These are phyloP conservation scores for Holcopasites calliopsidis DNA, from an alignment of 1,140 invertebrate species.

Conservation along the genomic window DNA sequence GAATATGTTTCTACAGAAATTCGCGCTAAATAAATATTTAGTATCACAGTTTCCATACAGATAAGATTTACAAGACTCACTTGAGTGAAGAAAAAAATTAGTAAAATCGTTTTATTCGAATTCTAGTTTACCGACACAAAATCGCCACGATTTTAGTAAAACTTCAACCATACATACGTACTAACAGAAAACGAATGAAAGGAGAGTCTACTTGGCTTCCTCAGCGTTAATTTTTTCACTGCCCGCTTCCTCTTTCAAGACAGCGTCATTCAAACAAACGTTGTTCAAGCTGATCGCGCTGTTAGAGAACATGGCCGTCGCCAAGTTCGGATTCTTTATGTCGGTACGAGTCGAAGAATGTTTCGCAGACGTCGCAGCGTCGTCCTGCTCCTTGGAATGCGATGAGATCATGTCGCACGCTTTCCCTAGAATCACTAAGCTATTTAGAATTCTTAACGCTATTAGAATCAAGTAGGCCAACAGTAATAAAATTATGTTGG, in stretches of 20 bases:
- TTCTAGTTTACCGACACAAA: not conserved
- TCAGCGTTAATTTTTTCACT: not conserved
- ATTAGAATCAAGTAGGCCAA: slow-evolving; percentile 90
- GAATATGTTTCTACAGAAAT: not conserved
- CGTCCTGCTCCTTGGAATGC: slow-evolving; percentile 80
- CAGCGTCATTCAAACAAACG: slow-evolving; percentile 87
- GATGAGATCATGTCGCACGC: slow-evolving; percentile 92
- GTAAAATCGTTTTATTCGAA: not conserved
- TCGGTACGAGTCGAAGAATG: slow-evolving; percentile 17
- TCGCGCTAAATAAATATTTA: slow-evolving; percentile 2
- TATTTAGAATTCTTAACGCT: slow-evolving; percentile 91
- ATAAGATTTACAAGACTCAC: not conserved
- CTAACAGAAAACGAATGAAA: not conserved
- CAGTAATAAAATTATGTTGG: slow-evolving; percentile 86
- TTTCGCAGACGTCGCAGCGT: slow-evolving; percentile 34
- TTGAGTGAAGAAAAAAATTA: too few relatives aligned
- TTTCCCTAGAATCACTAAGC: slow-evolving; percentile 92
- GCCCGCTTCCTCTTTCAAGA: slow-evolving; percentile 65
- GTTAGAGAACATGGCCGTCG: slow-evolving; percentile 91
- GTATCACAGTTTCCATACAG: not conserved
- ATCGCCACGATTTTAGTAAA: not conserved
- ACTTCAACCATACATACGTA: not conserved
- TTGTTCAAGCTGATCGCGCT: slow-evolving; percentile 93
- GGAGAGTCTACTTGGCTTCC: too few relatives aligned
- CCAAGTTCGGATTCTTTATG: slow-evolving; percentile 68